Conservation (phyloP, 2,888 invertebrate genomes). For the Aphodius granarius region DNA sequence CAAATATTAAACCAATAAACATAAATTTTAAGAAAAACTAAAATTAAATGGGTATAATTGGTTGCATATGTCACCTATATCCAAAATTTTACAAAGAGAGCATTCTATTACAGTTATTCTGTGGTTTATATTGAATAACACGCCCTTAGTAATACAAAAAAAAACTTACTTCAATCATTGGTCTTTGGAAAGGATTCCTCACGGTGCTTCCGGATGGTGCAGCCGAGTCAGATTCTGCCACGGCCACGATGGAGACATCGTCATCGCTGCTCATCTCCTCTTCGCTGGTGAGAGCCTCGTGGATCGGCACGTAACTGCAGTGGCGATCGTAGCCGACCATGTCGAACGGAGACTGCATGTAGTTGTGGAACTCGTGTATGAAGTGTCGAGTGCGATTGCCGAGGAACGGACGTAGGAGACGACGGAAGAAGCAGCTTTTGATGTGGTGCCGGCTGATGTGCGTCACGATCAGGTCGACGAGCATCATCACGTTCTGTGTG, state of each 20-base stretch:
- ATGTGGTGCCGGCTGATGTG: slow-evolving; percentile 69
- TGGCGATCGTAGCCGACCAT: slow-evolving; percentile 80
- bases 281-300: slow-evolving; percentile 34
- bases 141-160: too few species aligned
- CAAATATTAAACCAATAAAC: too few species aligned
- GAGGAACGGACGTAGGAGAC: slow-evolving; percentile 69
- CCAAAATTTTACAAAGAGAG: too few species aligned
- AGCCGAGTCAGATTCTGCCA: slow-evolving; percentile 24
- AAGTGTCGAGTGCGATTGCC: slow-evolving; percentile 80
- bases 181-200: slow-evolving; percentile 31
- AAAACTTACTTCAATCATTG: slow-evolving; percentile 29
- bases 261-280: slow-evolving; percentile 46
- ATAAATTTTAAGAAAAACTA: not conserved
- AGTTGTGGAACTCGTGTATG: slow-evolving; percentile 84
- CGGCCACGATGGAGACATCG: slow-evolving; percentile 42
- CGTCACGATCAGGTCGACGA: slow-evolving; percentile 69
- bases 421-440: slow-evolving; percentile 69
- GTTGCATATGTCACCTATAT: too few species aligned
- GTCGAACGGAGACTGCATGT: slow-evolving; percentile 84
- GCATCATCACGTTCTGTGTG: slow-evolving; percentile 63
- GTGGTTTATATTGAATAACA: not conserved
- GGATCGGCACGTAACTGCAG: slow-evolving; percentile 62
- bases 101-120: too few species aligned
- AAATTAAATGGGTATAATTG: too few species aligned
- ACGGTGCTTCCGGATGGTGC: slow-evolving; percentile 5